Evolutionary conservation across 2,113 vertebrate species (phyloP).

Genomic region (Dasypus novemcinctus): DNA sequence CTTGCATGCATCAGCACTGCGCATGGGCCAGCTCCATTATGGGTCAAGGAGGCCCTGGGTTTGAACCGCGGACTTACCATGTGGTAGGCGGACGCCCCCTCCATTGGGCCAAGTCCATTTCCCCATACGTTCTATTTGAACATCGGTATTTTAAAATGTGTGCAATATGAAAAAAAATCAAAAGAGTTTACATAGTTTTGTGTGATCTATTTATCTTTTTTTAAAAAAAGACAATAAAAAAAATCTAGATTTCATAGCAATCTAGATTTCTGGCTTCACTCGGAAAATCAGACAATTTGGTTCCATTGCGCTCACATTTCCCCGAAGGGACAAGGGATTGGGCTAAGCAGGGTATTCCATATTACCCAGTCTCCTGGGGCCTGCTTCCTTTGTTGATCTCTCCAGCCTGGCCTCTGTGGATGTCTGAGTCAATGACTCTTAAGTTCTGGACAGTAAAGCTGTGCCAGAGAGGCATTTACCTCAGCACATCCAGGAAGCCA

Average conservation of each 20-base stretch:
- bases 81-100: too few species aligned
- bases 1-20: too few species aligned
- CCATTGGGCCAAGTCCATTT: too few species aligned
- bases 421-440: neutral
- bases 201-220: too few species aligned
- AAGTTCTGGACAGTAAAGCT: neutral
- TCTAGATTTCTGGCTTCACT: neutral
- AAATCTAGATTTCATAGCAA: too few species aligned
- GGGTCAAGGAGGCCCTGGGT: too few species aligned
- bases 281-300: neutral
- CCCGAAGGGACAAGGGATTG: neutral
- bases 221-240: too few species aligned
- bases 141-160: neutral
- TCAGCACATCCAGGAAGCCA: neutral
- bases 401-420: neutral
- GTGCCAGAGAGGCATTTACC: neutral
- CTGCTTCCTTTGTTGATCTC: too few species aligned
- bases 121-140: neutral
- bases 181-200: neutral
- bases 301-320: too few species aligned
- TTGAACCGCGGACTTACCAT: too few species aligned
- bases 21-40: too few species aligned
- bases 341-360: neutral
- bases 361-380: neutral
- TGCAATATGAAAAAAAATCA: neutral